phyloP scores from a whole-genome alignment of 2,888 invertebrate species.

The Eristalinus sepulchralis region DNA sequence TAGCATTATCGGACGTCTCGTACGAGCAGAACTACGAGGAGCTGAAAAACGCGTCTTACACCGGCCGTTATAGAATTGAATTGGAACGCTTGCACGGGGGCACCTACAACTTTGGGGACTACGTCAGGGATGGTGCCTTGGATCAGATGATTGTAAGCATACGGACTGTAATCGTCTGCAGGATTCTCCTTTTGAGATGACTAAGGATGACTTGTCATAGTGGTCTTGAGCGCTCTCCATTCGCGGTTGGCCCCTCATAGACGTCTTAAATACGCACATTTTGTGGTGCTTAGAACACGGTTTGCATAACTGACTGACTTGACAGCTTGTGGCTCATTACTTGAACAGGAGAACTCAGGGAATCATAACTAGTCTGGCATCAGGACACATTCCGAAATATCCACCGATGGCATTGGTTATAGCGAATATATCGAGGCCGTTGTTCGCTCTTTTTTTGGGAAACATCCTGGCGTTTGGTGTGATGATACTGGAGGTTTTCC shows the following conservation, averaged over 20 bases:
- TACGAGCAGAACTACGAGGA: constrained; percentile 76
- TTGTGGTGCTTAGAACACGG: constrained; percentile 77
- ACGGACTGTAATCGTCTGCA: background rate
- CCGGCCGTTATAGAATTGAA: constrained; percentile 76
- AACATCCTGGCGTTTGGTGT: constrained; percentile 72
- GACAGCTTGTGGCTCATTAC: background rate
- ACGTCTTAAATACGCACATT: constrained; percentile 76
- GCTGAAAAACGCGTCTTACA: constrained; percentile 76
- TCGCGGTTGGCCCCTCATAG: constrained; percentile 79
- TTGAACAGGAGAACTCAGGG: constrained; percentile 76
- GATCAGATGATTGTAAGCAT: constrained; percentile 76
- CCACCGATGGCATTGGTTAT: constrained; percentile 75
- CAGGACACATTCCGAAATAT: constrained; percentile 73
- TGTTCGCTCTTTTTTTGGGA: constrained; percentile 77
- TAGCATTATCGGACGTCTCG: constrained; percentile 75
- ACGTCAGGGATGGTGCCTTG: constrained; percentile 75
- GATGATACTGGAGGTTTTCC: constrained; percentile 73
- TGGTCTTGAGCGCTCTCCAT: constrained; percentile 78
- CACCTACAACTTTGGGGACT: constrained; percentile 76
- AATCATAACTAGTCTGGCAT: constrained; percentile 74
- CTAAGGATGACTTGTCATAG: constrained; percentile 78
- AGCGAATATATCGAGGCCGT: constrained; percentile 76
- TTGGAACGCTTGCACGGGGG: constrained; percentile 78
- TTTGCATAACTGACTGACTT: constrained; percentile 75
- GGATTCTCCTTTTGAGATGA: constrained; percentile 72